phyloP scores from a whole-genome alignment of 2,113 vertebrate genomes.

The Channa argus region DNA sequence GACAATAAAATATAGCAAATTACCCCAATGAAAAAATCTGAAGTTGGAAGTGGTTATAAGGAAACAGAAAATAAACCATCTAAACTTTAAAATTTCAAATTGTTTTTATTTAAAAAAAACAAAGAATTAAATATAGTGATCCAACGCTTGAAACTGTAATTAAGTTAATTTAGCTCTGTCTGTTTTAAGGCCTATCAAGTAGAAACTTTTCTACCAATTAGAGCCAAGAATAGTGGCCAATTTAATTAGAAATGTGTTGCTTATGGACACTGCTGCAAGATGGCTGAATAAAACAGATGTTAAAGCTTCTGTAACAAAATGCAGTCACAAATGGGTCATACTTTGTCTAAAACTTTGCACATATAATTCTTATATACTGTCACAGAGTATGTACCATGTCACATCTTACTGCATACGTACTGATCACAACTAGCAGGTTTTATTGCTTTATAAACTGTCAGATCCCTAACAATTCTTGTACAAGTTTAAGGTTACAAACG shows the following conservation, averaged over 20 bases:
- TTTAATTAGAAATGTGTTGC: too few relatives aligned
- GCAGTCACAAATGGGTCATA: background rate
- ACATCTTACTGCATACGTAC: constrained; percentile 5
- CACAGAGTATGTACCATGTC: constrained; percentile 24
- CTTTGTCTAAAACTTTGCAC: background rate
- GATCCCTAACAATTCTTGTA: background rate
- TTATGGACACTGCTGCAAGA: too few relatives aligned
- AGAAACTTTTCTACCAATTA: too few relatives aligned
- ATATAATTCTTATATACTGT: background rate
- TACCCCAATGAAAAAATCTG: too few relatives aligned
- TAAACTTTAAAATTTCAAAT: too few relatives aligned
- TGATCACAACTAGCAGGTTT: background rate
- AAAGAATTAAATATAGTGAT: background rate
- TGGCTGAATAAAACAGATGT: too few relatives aligned
- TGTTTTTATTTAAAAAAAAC: too few relatives aligned
- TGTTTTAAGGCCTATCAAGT: too few relatives aligned
- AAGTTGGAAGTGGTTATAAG: background rate
- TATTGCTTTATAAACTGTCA: background rate
- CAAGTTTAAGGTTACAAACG: background rate
- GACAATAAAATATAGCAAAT: too few relatives aligned
- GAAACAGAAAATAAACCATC: background rate
- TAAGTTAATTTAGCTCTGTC: too few relatives aligned
- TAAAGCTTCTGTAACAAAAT: too few relatives aligned
- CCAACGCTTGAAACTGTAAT: background rate
- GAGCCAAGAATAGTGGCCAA: too few relatives aligned